Percentiles rank a stretch among this genome's conserved stretches.
Evolutionary conservation across 2,113 vertebrate genomes (phyloP).

Genomic region (Phoenicopterus ruber): DNA sequence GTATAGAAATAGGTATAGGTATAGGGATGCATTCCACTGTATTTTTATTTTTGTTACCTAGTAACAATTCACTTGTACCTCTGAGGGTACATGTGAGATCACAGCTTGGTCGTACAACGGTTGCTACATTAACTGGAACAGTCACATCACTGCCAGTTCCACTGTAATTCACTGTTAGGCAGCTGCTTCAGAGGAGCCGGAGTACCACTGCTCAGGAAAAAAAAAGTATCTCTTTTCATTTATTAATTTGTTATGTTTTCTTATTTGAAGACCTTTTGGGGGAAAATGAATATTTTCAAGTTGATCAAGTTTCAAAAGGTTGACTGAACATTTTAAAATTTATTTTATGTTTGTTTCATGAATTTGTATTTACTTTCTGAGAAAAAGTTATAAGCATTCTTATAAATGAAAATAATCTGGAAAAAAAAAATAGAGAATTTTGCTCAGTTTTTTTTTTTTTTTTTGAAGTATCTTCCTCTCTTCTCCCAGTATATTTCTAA

Average conservation of each 20-base stretch:
- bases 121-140: not conserved
- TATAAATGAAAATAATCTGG: not conserved
- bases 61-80: not conserved
- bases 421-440: not conserved
- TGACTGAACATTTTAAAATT: not conserved
- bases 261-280: not conserved
- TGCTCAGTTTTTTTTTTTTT: not conserved
- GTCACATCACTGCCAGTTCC: not conserved
- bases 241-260: not conserved
- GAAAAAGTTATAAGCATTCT: not conserved
- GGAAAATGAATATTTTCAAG: not conserved
- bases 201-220: not conserved
- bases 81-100: not conserved
- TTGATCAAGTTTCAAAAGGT: not conserved
- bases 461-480: not conserved
- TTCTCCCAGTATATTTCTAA: not conserved
- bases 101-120: not conserved
- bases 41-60: not conserved
- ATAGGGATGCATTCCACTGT: rapidly evolving
- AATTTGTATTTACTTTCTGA: not conserved
- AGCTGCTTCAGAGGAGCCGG: not conserved
- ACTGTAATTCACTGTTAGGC: not conserved
- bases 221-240: not conserved
- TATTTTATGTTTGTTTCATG: not conserved
- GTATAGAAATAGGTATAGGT: not conserved